Conservation (phyloP, 2,888 invertebrate species). For the Fragum sueziense region DNA sequence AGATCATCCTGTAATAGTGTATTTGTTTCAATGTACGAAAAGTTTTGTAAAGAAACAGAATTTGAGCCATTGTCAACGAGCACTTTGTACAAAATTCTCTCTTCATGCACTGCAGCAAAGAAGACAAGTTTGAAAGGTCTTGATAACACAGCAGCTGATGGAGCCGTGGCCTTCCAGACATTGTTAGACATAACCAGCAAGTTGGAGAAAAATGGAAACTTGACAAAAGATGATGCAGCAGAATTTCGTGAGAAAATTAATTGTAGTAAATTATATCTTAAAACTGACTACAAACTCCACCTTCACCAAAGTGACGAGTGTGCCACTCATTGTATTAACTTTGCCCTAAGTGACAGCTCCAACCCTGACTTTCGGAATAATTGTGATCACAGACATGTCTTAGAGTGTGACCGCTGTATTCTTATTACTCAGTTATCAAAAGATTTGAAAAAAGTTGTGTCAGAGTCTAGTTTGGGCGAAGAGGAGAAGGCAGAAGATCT, state of each 20-base stretch:
- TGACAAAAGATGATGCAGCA: too few species aligned
- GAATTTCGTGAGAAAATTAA: not conserved
- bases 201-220: not conserved
- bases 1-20: not conserved
- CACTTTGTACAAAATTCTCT: not conserved
- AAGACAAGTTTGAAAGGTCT: not conserved
- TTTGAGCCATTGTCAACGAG: not conserved
- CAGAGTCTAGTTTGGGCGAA: not conserved
- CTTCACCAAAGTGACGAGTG: not conserved
- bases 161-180: not conserved
- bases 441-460: not conserved
- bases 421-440: not conserved
- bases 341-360: not conserved
- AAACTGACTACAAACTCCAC: conserved; percentile 1
- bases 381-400: not conserved
- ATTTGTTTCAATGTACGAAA: not conserved
- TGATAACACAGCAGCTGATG: not conserved
- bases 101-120: not conserved
- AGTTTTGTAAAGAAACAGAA: not conserved
- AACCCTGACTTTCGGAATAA: not conserved
- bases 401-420: not conserved
- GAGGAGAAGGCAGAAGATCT: not conserved
- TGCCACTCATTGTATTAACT: not conserved
- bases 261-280: not conserved
- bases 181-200: not conserved